Percentiles rank a stretch among this genome's conserved stretches.
These are phyloP conservation scores for Psilanteris sp. DNA, from an alignment of 1,140 invertebrate species.

Conservation along the genomic window DNA sequence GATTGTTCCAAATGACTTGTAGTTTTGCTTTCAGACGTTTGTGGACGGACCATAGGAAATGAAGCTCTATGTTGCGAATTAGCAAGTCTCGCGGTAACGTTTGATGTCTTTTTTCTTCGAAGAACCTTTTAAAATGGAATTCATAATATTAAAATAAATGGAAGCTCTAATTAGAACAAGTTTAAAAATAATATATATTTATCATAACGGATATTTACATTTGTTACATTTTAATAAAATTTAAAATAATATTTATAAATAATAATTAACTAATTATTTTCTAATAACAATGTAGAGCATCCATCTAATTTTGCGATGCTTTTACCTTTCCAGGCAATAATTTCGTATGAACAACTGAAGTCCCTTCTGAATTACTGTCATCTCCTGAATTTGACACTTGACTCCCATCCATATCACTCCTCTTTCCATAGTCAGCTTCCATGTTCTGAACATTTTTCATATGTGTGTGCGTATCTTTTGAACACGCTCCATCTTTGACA, in stretches of 20 bases:
- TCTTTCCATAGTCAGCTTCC: slow-evolving; percentile 70
- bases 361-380: slow-evolving; percentile 80
- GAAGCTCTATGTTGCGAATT: slow-evolving; percentile 78
- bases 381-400: slow-evolving; percentile 81
- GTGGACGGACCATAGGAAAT: slow-evolving; percentile 80
- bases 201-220: too few relatives aligned
- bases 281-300: too few relatives aligned
- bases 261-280: too few relatives aligned
- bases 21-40: slow-evolving; percentile 77
- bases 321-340: slow-evolving; percentile 84
- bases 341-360: slow-evolving; percentile 83
- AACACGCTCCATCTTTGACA: slow-evolving; percentile 49
- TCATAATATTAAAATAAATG: neutral
- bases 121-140: slow-evolving; percentile 55
- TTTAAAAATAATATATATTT: too few relatives aligned
- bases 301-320: too few relatives aligned
- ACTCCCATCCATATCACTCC: slow-evolving; percentile 80
- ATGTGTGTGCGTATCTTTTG: slow-evolving; percentile 12
- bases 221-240: too few relatives aligned
- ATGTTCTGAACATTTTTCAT: slow-evolving; percentile 52
- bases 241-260: too few relatives aligned
- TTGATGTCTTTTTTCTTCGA: slow-evolving; percentile 68
- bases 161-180: too few relatives aligned
- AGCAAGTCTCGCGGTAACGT: slow-evolving; percentile 66
- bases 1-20: slow-evolving; percentile 74